These are phyloP conservation scores for Kryptolebias marmoratus DNA, from an alignment of 2,113 vertebrate species.

Conservation along the genomic window DNA sequence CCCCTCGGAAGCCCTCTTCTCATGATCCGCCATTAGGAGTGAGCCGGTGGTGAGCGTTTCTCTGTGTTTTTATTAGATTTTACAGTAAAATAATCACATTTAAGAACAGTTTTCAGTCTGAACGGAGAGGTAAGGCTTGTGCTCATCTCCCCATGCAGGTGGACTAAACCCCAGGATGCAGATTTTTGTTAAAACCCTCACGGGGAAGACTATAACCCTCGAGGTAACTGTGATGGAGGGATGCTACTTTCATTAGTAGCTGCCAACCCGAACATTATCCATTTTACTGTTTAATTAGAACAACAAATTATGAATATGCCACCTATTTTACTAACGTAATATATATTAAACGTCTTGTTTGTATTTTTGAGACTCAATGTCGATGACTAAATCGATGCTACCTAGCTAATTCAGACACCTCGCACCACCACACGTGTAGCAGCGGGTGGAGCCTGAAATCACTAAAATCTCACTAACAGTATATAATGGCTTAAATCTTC, in stretches of 20 bases:
- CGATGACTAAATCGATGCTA: background rate
- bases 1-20: conserved; percentile 74
- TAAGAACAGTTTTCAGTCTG: fast-evolving
- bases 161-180: conserved; percentile 87
- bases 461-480: background rate
- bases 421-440: conserved; percentile 55
- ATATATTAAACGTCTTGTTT: background rate
- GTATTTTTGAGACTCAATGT: background rate
- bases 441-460: background rate
- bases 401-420: conserved; percentile 35
- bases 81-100: background rate
- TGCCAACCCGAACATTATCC: fast-evolving
- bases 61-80: fast-evolving
- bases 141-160: conserved; percentile 64
- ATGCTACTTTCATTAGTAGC: background rate
- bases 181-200: conserved; percentile 99
- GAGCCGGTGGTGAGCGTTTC: conserved; percentile 71
- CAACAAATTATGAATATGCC: background rate
- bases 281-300: fast-evolving
- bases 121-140: fast-evolving
- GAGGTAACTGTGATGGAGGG: conserved; percentile 79
- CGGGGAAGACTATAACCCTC: conserved; percentile 98
- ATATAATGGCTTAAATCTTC: background rate
- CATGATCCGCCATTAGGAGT: conserved; percentile 86
- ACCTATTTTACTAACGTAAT: background rate